Evolutionary conservation across 1,140 invertebrate species (phyloP).

Genomic region (Palaemon carinicauda): DNA sequence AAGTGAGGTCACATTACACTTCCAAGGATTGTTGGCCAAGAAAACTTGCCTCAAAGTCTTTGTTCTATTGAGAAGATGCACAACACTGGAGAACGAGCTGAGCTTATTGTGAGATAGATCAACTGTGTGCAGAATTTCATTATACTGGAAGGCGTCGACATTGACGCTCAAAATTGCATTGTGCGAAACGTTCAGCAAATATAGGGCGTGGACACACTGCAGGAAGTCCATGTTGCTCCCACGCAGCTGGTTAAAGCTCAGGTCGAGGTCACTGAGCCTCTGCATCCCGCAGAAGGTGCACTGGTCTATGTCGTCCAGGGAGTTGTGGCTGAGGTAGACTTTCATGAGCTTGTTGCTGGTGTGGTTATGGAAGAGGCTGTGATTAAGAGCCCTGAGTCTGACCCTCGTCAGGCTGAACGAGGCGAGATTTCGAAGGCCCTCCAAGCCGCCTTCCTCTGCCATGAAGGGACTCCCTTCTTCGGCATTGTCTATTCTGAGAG

Average conservation of each 20-base stretch:
- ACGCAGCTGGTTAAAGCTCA: constrained; percentile 82
- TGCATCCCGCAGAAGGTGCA: constrained; percentile 80
- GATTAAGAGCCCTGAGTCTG: not conserved
- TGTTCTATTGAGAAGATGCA: not conserved
- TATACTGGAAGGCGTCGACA: constrained; percentile 63
- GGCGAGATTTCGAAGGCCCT: constrained; percentile 12
- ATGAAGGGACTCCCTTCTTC: constrained; percentile 40
- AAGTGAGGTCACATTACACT: constrained; percentile 23
- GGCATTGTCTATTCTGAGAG: constrained; percentile 27
- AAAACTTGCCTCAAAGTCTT: not conserved
- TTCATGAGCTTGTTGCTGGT: constrained; percentile 35
- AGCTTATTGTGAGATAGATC: constrained; percentile 86
- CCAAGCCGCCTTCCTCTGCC: not conserved
- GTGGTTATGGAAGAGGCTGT: constrained; percentile 27
- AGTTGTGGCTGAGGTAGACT: constrained; percentile 41
- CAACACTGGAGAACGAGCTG: not conserved
- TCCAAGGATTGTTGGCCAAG: not conserved
- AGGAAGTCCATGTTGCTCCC: constrained; percentile 83
- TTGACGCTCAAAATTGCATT: constrained; percentile 80
- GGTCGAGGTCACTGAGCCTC: constrained; percentile 79
- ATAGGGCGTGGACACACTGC: constrained; percentile 79
- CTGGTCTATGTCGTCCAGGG: constrained; percentile 63
- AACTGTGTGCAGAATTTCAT: constrained; percentile 76
- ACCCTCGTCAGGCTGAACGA: constrained; percentile 22
- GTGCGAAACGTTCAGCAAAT: constrained; percentile 82